Conservation (phyloP, 2,888 invertebrate genomes). For the Cephus runcator region DNA sequence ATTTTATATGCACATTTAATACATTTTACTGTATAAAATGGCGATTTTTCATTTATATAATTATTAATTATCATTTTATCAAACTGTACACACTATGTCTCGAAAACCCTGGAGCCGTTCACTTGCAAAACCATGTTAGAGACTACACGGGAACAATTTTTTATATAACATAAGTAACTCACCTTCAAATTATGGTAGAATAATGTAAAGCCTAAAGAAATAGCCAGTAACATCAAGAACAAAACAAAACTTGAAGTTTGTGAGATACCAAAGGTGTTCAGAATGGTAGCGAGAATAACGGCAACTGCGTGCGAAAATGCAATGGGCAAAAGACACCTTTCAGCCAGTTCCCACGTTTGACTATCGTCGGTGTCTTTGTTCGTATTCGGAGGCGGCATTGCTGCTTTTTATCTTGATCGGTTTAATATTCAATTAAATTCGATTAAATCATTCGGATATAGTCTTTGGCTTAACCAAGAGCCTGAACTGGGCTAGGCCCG, state of each 20-base stretch:
- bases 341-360: conserved; percentile 72
- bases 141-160: neutral
- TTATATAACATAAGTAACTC: conserved; percentile 50
- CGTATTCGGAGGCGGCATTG: conserved; percentile 50
- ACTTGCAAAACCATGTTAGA: neutral
- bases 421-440: conserved; percentile 33
- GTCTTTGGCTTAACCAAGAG: conserved; percentile 33
- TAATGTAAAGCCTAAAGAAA: conserved; percentile 79
- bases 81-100: conserved; percentile 11
- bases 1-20: neutral
- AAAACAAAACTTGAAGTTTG: conserved; percentile 81
- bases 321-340: conserved; percentile 80
- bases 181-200: conserved; percentile 90
- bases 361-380: conserved; percentile 59
- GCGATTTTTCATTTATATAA: neutral
- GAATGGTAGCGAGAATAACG: conserved; percentile 77
- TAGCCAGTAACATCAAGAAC: conserved; percentile 78
- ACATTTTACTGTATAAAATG: neutral
- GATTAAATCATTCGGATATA: conserved; percentile 29
- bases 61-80: neutral
- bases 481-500: conserved; percentile 53
- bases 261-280: conserved; percentile 79
- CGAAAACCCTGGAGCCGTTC: neutral
- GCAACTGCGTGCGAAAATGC: conserved; percentile 85
- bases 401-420: conserved; percentile 20